Base-by-base conservation (phyloP, 2,797 vertebrate genomes). In the Gouania willdenowi region DNA sequence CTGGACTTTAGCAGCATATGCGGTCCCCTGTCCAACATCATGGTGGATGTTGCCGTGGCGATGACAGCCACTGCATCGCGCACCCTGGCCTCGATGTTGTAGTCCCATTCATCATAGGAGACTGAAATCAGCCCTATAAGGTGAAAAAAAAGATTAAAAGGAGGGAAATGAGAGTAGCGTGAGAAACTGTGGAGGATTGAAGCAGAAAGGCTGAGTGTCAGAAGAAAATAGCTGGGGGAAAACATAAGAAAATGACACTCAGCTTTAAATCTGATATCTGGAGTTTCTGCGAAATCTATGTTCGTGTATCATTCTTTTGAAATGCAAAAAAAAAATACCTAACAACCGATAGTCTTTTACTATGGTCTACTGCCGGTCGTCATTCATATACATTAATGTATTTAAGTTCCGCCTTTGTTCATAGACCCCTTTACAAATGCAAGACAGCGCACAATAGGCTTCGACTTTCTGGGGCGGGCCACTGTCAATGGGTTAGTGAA, bases 41-140 rank as follows among this genome's bases (percentile, higher is more conserved):
- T 99, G 83, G 94, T 97, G 45, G 95, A 98, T 79, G 94, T 94
- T 34, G 97, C 97, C 1, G 92, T 98, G 81, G 95, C 95, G 67
- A 99, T 99, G 80, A 99, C 92, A 84, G 95, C 96, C 70, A 99
- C 94, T 62, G 95, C 96, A 47, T 99, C 97, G 75, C 95, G 92
- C 70, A 98, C 94, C 69, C 97, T 92, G 74, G 94, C 94, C 74
- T 95, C 92, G 70, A 95, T 93, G 77, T 92, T 93, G 2, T 98
- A 98, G 89, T 99, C 95, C 97, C 97, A 99, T 78, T 98, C 96
- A 33, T 99, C 97, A 16, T 99, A 98, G 23, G 96, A 97, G 68
- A 99, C 95, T 0, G 96, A 97, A 77, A 99, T 98, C 59, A 99
- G 90, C 61, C 97, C 89, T 1, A 59, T 8, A 14, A 72, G 65